Evolutionary conservation across 2,113 vertebrate species (phyloP).

Genomic region (Piaya cayana): DNA sequence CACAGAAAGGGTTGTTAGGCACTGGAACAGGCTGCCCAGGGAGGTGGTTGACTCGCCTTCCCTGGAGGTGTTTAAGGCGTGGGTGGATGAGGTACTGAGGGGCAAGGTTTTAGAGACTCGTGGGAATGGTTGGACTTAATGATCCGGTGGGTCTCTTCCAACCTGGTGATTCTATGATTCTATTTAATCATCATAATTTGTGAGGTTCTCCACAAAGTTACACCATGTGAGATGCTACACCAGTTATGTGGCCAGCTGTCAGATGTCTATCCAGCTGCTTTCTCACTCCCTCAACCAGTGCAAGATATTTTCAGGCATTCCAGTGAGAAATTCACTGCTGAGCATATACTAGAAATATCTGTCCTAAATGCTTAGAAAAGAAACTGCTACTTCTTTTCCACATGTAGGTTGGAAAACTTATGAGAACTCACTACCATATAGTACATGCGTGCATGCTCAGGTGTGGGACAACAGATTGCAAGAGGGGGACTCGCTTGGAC

Average conservation of each 20-base stretch:
- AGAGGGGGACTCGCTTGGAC: too few species aligned
- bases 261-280: not conserved
- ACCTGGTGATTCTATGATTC: too few species aligned
- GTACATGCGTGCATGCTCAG: too few species aligned
- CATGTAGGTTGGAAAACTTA: not conserved
- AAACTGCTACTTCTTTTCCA: not conserved
- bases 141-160: too few species aligned
- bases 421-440: not conserved
- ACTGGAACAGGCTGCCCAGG: too few species aligned
- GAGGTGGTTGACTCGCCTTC: too few species aligned
- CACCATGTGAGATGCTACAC: not conserved
- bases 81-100: too few species aligned
- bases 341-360: not conserved
- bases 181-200: not conserved
- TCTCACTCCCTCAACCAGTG: not conserved
- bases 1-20: too few species aligned
- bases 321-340: not conserved
- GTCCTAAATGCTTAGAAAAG: not conserved
- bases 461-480: too few species aligned
- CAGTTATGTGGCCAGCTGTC: not conserved
- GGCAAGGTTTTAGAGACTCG: too few species aligned
- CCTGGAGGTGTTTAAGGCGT: too few species aligned
- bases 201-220: not conserved
- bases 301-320: not conserved
- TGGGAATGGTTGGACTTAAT: too few species aligned